Conservation (phyloP, 1,140 invertebrate genomes). For the Ips typographus region DNA sequence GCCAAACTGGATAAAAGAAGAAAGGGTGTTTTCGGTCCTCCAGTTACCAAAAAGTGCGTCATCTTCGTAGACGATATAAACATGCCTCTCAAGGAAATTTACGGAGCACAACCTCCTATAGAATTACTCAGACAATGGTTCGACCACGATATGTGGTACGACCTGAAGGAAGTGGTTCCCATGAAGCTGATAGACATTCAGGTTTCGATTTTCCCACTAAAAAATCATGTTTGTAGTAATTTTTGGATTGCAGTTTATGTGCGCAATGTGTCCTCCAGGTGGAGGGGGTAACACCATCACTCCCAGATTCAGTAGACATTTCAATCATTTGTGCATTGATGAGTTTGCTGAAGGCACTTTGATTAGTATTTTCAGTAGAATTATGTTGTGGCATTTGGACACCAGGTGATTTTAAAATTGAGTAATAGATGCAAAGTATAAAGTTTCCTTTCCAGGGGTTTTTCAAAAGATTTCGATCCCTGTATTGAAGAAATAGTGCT, state of each 20-base stretch:
- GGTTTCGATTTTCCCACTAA: slow-evolving; percentile 52
- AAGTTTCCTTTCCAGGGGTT: slow-evolving; percentile 64
- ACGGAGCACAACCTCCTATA: slow-evolving; percentile 90
- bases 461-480: slow-evolving; percentile 93
- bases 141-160: slow-evolving; percentile 91
- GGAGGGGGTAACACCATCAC: slow-evolving; percentile 84
- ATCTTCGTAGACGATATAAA: slow-evolving; percentile 95
- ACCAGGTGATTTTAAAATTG: slow-evolving; percentile 60
- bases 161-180: slow-evolving; percentile 81
- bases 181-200: slow-evolving; percentile 88
- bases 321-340: slow-evolving; percentile 86
- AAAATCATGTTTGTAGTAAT: background rate
- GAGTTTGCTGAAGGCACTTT: slow-evolving; percentile 87
- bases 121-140: slow-evolving; percentile 88
- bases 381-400: slow-evolving; percentile 93
- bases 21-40: slow-evolving; percentile 92
- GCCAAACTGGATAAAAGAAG: slow-evolving; percentile 89
- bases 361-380: slow-evolving; percentile 84
- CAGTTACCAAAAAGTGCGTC: slow-evolving; percentile 84
- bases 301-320: slow-evolving; percentile 85
- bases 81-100: slow-evolving; percentile 84
- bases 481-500: slow-evolving; percentile 86
- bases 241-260: slow-evolving; percentile 14
- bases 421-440: background rate
- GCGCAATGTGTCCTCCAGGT: slow-evolving; percentile 82